Conservation (phyloP, 2,888 invertebrate genomes). For the Kryphioiulus occultus region DNA sequence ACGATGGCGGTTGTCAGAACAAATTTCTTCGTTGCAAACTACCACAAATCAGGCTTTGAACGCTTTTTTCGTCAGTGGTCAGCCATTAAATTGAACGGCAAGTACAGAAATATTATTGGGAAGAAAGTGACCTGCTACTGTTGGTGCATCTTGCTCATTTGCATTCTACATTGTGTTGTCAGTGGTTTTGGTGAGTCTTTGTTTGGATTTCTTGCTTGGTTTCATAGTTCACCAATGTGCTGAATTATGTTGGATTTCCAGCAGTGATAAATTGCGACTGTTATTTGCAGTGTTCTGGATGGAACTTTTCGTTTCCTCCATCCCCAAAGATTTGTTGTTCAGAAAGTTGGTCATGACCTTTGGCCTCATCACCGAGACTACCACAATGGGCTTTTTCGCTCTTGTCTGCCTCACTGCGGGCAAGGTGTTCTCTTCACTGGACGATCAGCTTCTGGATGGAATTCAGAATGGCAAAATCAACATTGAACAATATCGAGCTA, state of each 20-base stretch:
- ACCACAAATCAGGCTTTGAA: background rate
- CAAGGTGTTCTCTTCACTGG: background rate
- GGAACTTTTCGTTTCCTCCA: background rate
- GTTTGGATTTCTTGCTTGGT: background rate
- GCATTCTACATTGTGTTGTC: background rate
- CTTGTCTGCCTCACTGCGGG: background rate
- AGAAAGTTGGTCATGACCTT: background rate
- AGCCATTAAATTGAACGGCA: background rate
- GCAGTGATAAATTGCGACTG: no score
- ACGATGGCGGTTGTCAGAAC: background rate
- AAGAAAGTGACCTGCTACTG: background rate
- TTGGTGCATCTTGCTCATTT: background rate
- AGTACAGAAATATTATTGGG: background rate
- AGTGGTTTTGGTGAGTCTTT: background rate
- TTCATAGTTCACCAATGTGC: no score
- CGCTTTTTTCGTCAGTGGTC: background rate
- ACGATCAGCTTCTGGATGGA: background rate
- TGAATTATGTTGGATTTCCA: no score
- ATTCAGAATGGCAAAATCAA: background rate
- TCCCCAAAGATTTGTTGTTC: background rate
- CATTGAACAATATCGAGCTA: background rate
- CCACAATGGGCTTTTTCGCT: background rate
- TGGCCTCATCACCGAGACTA: background rate
- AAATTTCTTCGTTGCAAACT: background rate
- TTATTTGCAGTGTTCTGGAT: background rate